These are phyloP conservation scores for Apocheima hispidaria DNA, from an alignment of 2,888 invertebrate species.

Conservation along the genomic window DNA sequence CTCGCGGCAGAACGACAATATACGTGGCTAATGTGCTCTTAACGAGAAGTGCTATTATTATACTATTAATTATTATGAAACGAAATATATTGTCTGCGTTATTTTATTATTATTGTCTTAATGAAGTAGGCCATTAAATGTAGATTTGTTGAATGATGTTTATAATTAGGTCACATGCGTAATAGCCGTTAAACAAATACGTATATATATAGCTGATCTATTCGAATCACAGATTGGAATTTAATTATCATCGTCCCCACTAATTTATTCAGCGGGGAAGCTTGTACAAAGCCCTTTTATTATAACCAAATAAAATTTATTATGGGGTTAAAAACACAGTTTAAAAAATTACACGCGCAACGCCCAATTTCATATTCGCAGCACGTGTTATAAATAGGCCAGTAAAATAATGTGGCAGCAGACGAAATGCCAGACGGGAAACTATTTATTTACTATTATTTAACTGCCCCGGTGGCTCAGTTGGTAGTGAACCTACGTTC, in stretches of 20 bases:
- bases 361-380: slow-evolving; percentile 9
- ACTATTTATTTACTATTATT: too few species aligned
- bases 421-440: slow-evolving; percentile 7
- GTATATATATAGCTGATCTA: too few species aligned
- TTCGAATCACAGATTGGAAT: too few species aligned
- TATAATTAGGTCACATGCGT: background rate
- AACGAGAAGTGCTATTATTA: background rate
- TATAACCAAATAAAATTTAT: background rate
- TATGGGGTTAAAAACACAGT: background rate
- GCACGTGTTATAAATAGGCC: slow-evolving; percentile 33
- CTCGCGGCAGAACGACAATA: too few species aligned
- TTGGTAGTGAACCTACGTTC: too few species aligned
- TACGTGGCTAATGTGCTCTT: slow-evolving; percentile 10
- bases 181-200: background rate
- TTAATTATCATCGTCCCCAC: too few species aligned
- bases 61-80: slow-evolving; percentile 1
- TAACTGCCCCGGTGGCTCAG: too few species aligned
- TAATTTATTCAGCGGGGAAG: too few species aligned
- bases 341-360: background rate
- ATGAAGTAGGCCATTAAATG: background rate
- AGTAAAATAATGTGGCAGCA: slow-evolving; percentile 4
- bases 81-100: background rate
- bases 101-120: slow-evolving; percentile 2
- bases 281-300: background rate
- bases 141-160: background rate